Base-by-base conservation (phyloP, 2,888 invertebrate species). In the Gymnosoma rotundatum region DNA sequence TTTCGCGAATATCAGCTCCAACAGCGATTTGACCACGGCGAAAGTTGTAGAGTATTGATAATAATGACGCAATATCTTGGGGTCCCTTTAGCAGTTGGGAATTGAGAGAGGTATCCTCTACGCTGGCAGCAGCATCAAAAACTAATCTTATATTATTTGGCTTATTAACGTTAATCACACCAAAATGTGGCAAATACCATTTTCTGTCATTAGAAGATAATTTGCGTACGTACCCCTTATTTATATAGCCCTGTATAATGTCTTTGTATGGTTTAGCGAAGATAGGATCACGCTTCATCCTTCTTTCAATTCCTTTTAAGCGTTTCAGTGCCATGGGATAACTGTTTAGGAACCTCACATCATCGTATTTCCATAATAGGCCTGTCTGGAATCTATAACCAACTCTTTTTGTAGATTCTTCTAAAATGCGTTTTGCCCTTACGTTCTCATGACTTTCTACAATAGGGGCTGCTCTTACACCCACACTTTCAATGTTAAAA, bases 141-240 rank as follows among this genome's bases (percentile, higher is more conserved):
- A 60, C 18, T 9, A 60, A 38, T 10, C 60, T n/a, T 2, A 38
- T 2, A 1, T 38, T 38, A 8, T 10, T 18, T 8, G 58, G 36
- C 18, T 60, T 60, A 36, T 60, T 60, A 10, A 9, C 12, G 18
- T 60, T 60, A 38, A 60, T 9, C 2, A 38, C 60, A 10, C 9
- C 60, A 38, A 60, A 58, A 12, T 60, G 60, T 32, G 60, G 60
- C 10, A 60, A 38, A n/a, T 60, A 60, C 38, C 18, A 60, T 2
- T n/a, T 60, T 38, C 18, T 36, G n/a, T 60, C 60, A 18, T 8
- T 10, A 2, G 8, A 18, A 3, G 1, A 38, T 18, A 60, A 12
- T 38, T 38, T 36, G 0, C 60, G 38, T n/a, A 14, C 18, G 9
- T 50, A 50, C 6, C 50, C 3, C 7, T 50, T 50, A 6, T 18